Percentiles rank a stretch among this genome's conserved stretches.
These are phyloP conservation scores for Penaeus monodon DNA, from an alignment of 2,888 invertebrate genomes.

Conservation along the genomic window DNA sequence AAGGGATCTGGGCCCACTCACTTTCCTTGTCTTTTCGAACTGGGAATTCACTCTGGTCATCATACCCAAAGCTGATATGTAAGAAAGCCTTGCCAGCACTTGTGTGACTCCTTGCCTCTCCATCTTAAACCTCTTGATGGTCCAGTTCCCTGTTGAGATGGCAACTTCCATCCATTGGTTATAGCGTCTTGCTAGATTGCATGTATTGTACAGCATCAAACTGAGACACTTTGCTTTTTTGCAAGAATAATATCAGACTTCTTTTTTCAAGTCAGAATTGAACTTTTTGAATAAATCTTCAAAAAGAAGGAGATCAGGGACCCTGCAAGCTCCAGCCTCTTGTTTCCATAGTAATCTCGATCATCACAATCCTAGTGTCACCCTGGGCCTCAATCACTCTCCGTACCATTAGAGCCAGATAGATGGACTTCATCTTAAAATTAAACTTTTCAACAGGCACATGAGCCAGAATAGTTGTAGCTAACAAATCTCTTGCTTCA, in stretches of 20 bases:
- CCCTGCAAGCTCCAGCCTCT: constrained; percentile 95
- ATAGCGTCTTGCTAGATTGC: constrained; percentile 84
- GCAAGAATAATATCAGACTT: constrained; percentile 97
- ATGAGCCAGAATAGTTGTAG: constrained; percentile 93
- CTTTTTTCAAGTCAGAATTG: constrained; percentile 91
- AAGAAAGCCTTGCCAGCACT: constrained; percentile 93
- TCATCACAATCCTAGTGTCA: constrained; percentile 87
- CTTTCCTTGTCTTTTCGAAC: constrained; percentile 98
- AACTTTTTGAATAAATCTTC: constrained; percentile 98
- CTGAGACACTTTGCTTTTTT: constrained; percentile 87
- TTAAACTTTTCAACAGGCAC: constrained; percentile 82
- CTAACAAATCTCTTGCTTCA: constrained; percentile 91
- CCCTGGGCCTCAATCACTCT: constrained; percentile 89
- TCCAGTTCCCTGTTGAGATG: constrained; percentile 99
- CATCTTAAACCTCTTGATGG: constrained; percentile 98
- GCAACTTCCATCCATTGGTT: constrained; percentile 93
- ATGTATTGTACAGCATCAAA: constrained; percentile 98
- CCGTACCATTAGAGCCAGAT: constrained; percentile 91
- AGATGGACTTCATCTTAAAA: constrained; percentile 80
- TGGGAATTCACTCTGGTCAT: constrained; percentile 99
- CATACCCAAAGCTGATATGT: constrained; percentile 98
- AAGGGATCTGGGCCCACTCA: constrained; percentile 94
- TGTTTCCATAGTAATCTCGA: constrained; percentile 98
- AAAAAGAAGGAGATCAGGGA: constrained; percentile 95
- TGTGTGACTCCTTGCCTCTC: constrained; percentile 98